phyloP scores from a whole-genome alignment of 2,113 vertebrate genomes.

The Tor tambroides region DNA sequence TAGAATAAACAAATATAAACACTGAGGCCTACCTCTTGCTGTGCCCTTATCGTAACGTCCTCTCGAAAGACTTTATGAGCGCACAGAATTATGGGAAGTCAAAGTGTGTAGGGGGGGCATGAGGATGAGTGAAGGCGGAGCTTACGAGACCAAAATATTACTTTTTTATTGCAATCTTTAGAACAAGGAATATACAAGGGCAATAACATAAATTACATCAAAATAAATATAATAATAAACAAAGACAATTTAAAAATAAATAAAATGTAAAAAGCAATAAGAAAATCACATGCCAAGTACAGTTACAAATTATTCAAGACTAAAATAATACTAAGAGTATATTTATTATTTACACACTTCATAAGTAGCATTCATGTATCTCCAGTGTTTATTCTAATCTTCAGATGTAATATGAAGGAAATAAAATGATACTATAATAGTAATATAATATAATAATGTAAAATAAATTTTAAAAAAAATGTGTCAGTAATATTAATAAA shows the following conservation, averaged over 20 bases:
- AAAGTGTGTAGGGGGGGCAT: neutral
- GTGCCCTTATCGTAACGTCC: slow-evolving; percentile 59
- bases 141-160: neutral
- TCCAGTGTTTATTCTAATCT: neutral
- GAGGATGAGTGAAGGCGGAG: neutral
- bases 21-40: slow-evolving; percentile 61
- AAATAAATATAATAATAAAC: too few relatives aligned
- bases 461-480: neutral
- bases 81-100: slow-evolving; percentile 69
- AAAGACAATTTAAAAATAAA: too few relatives aligned
- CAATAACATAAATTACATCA: too few relatives aligned
- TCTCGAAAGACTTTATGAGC: slow-evolving; percentile 40
- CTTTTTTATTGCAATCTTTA: too few relatives aligned
- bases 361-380: neutral
- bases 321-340: neutral
- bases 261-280: too few relatives aligned
- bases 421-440: neutral
- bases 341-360: neutral
- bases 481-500: neutral
- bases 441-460: neutral
- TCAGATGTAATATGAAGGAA: neutral
- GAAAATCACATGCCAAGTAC: too few relatives aligned
- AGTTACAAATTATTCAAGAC: too few relatives aligned
- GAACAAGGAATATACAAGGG: too few relatives aligned
- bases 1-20: neutral